Percentiles rank a stretch among this genome's conserved stretches.
Conservation (phyloP, 1,140 invertebrate genomes). For the Pseudoatta argentina region DNA sequence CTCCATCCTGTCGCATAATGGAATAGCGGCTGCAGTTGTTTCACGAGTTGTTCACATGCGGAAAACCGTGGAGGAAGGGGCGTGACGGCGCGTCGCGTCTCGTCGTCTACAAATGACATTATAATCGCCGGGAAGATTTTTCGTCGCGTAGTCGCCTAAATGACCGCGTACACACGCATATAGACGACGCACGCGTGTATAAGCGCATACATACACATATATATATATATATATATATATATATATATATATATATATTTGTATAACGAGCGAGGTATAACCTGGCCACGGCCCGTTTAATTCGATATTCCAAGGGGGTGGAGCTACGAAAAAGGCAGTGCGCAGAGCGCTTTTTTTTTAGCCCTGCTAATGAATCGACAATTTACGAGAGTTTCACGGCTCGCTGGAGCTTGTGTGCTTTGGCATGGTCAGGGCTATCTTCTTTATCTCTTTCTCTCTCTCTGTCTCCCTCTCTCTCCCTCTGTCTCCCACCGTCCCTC, state of each 20-base stretch:
- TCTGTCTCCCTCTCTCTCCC: constrained; percentile 37
- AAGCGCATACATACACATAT: too few relatives aligned
- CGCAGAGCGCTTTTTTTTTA: constrained; percentile 68
- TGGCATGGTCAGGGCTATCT: constrained; percentile 52
- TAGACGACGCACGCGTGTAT: too few relatives aligned
- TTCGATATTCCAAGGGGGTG: constrained; percentile 73
- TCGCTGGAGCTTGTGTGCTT: constrained; percentile 63
- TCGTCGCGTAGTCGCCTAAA: constrained; percentile 57
- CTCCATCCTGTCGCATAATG: constrained; percentile 61
- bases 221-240: too few relatives aligned
- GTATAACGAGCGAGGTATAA: constrained; percentile 57
- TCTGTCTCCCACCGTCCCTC: constrained; percentile 9
- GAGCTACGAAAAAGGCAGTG: constrained; percentile 55
- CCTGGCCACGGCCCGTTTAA: constrained; percentile 76
- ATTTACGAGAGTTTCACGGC: constrained; percentile 80
- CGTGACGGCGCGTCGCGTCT: constrained; percentile 67
- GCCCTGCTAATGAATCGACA: constrained; percentile 79
- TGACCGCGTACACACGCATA: constrained; percentile 18
- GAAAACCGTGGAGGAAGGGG: constrained; percentile 68
- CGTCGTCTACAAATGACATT: constrained; percentile 71
- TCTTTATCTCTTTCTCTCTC: constrained; percentile 28
- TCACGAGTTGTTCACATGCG: constrained; percentile 63
- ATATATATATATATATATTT: constrained; percentile 7
- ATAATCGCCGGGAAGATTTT: constrained; percentile 75
- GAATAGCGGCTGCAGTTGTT: constrained; percentile 45